These are phyloP conservation scores for Seriola quinqueradiata DNA, from an alignment of 2,113 vertebrate species.

Conservation along the genomic window DNA sequence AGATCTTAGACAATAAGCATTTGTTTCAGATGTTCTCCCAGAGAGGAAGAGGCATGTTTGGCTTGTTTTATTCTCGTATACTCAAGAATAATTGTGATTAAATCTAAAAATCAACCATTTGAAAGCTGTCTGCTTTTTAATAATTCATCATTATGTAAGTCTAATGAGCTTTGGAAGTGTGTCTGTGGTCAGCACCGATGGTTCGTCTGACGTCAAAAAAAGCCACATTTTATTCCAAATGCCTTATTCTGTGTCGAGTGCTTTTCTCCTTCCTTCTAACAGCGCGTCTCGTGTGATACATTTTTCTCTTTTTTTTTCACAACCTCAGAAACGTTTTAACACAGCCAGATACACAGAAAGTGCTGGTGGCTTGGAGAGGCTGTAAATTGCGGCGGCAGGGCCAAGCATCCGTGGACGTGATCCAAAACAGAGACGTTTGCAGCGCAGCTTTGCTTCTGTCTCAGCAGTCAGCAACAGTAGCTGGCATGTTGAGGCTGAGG, in stretches of 20 bases:
- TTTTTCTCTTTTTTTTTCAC: constrained; percentile 20
- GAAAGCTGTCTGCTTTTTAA: constrained; percentile 9
- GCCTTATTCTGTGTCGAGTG: constrained; percentile 22
- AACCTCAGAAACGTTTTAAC: constrained; percentile 49
- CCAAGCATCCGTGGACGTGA: constrained; percentile 24
- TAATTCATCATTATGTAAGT: constrained; percentile 2
- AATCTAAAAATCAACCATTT: constrained; percentile 48
- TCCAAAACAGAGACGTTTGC: constrained; percentile 44
- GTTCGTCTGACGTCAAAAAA: constrained; percentile 31
- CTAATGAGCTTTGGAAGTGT: constrained; percentile 19
- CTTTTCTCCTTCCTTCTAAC: constrained; percentile 42
- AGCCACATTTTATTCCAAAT: constrained; percentile 19
- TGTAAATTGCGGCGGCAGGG: constrained; percentile 1
- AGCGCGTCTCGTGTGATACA: constrained; percentile 19
- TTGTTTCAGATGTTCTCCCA: constrained; percentile 45
- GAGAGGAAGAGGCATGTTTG: neutral
- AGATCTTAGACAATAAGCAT: constrained; percentile 19
- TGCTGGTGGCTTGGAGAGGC: constrained; percentile 44
- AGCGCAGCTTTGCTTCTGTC: constrained; percentile 35
- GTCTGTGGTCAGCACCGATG: constrained; percentile 25
- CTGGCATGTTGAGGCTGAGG: constrained; percentile 43
- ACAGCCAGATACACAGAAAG: constrained; percentile 64
- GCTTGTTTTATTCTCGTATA: neutral
- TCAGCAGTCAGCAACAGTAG: constrained; percentile 51
- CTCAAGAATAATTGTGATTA: constrained; percentile 13